These are phyloP conservation scores for Drosophila mimica DNA, from an alignment of 2,888 invertebrate genomes.

Conservation along the genomic window DNA sequence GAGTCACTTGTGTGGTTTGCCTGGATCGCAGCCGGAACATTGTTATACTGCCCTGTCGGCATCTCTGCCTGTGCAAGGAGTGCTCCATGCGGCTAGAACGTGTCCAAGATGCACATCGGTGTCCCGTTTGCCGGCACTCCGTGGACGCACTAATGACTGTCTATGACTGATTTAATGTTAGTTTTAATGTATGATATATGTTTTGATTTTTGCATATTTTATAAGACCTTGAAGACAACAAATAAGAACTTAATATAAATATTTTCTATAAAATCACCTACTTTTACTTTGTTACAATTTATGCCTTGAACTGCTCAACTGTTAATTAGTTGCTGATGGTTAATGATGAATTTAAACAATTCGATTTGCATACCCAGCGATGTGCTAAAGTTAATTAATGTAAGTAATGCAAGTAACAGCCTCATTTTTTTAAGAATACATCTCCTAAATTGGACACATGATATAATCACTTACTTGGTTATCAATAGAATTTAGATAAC, in stretches of 20 bases:
- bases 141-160: constrained; percentile 38
- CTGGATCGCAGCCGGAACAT: constrained; percentile 49
- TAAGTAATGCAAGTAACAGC: background rate
- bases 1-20: constrained; percentile 54
- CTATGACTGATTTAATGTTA: constrained; percentile 28
- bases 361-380: background rate
- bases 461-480: background rate
- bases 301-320: background rate
- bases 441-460: background rate
- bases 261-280: background rate
- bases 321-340: background rate
- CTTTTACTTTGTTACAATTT: background rate
- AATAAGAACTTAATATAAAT: constrained; percentile 6
- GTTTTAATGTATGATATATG: background rate
- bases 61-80: constrained; percentile 63
- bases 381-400: background rate
- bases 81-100: constrained; percentile 35
- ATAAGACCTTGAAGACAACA: constrained; percentile 6
- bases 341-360: background rate
- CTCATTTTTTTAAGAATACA: background rate
- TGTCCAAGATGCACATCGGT: constrained; percentile 14
- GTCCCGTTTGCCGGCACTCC: constrained; percentile 57
- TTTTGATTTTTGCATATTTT: constrained; percentile 6
- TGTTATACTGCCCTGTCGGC: constrained; percentile 62
- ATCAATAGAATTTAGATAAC: background rate